Conservation (phyloP, 1,140 invertebrate genomes). For the Hypothenemus hampei region DNA sequence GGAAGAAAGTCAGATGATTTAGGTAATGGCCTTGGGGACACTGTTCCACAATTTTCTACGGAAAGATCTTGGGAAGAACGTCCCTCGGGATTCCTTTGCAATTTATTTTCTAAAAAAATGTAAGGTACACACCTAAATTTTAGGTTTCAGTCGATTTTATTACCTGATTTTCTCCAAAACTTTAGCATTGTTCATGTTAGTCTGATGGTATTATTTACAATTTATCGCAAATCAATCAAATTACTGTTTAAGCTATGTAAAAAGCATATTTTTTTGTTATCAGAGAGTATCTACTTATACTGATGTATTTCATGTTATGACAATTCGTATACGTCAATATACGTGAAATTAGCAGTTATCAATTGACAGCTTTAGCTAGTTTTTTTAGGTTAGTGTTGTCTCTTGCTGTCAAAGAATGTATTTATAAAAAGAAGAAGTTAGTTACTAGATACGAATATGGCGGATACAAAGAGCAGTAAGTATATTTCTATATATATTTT, state of each 20-base stretch:
- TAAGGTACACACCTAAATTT: too few relatives aligned
- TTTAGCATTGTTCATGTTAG: constrained; percentile 42
- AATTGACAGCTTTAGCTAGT: too few relatives aligned
- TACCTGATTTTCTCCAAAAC: constrained; percentile 41
- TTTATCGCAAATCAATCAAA: too few relatives aligned
- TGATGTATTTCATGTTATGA: neutral
- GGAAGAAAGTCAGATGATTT: too few relatives aligned
- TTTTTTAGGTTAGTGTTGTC: neutral
- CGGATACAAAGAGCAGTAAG: constrained; percentile 17
- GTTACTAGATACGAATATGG: constrained; percentile 10
- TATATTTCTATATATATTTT: neutral
- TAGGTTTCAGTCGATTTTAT: too few relatives aligned
- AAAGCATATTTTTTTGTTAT: neutral
- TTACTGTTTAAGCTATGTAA: too few relatives aligned
- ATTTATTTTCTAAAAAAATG: too few relatives aligned
- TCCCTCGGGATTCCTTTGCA: too few relatives aligned
- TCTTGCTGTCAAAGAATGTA: neutral
- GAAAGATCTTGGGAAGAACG: too few relatives aligned
- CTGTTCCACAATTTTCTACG: too few relatives aligned
- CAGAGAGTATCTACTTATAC: too few relatives aligned
- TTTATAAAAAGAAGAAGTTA: constrained; percentile 4
- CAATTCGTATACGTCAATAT: constrained; percentile 3
- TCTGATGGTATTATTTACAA: neutral
- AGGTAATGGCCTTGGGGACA: too few relatives aligned
- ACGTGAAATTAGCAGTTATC: constrained; percentile 5